Evolutionary conservation across 2,797 vertebrate genomes (phyloP).

Genomic region (Vireo griseus): DNA sequence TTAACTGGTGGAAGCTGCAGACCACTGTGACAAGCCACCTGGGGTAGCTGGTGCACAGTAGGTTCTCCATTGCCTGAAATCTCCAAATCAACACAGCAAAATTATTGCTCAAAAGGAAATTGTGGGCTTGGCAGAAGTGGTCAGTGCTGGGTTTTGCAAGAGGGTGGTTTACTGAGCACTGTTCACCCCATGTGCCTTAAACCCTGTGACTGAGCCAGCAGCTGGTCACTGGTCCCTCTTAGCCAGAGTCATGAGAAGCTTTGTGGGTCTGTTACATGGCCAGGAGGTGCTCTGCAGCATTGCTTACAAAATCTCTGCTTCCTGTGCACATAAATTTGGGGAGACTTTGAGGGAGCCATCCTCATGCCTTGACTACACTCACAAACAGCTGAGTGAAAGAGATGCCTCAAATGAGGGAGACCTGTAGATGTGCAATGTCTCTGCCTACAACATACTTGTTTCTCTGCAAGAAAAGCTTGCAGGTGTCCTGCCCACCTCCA

Average conservation of each 20-base stretch:
- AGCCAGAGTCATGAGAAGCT: not conserved
- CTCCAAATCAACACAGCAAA: not conserved
- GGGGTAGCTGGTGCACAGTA: not conserved
- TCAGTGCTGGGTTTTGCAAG: not conserved
- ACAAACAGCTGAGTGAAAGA: not conserved
- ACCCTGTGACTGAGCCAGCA: not conserved
- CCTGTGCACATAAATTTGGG: not conserved
- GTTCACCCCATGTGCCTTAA: not conserved
- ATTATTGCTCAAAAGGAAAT: not conserved
- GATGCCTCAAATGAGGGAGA: not conserved
- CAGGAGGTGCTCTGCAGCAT: not conserved
- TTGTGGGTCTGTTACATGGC: not conserved
- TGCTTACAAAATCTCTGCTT: not conserved
- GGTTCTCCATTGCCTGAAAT: not conserved
- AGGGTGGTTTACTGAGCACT: not conserved
- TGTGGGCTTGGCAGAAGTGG: not conserved
- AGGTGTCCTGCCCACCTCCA: accelerated
- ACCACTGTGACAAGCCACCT: not conserved
- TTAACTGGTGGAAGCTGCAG: not conserved
- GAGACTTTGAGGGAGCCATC: not conserved
- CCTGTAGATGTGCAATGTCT: not conserved
- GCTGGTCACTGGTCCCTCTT: not conserved
- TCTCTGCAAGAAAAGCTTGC: not conserved
- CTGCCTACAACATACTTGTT: not conserved
- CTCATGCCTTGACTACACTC: not conserved